These are phyloP conservation scores for Semnornis frantzii DNA, from an alignment of 2,113 vertebrate genomes.

Conservation along the genomic window DNA sequence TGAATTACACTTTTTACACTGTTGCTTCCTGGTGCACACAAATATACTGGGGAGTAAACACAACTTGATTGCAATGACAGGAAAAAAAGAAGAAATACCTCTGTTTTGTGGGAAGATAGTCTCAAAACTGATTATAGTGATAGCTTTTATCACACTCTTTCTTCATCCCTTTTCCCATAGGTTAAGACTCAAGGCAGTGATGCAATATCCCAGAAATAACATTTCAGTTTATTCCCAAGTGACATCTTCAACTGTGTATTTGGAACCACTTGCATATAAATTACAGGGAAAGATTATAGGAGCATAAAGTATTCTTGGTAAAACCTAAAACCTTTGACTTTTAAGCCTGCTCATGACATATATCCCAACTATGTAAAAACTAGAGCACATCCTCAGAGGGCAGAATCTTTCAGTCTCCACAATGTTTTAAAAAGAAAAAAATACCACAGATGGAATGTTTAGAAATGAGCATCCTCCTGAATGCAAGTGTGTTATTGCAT, in stretches of 20 bases:
- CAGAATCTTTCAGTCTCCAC: conserved; percentile 21
- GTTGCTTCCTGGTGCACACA: not conserved
- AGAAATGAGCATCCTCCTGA: conserved; percentile 1
- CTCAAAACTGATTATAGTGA: conserved; percentile 20
- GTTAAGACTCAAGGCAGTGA: conserved; percentile 28
- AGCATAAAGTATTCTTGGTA: conserved; percentile 23
- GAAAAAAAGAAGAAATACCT: not conserved
- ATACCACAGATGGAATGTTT: not conserved
- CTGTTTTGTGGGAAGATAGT: not conserved
- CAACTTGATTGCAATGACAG: not conserved
- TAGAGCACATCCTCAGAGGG: conserved; percentile 51
- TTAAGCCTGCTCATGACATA: conserved; percentile 40
- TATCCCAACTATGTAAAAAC: not conserved
- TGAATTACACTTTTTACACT: not conserved
- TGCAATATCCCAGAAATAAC: conserved; percentile 39
- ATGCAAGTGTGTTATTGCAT: not conserved
- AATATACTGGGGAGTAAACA: not conserved
- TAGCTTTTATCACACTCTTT: conserved; percentile 14
- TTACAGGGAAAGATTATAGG: conserved; percentile 31
- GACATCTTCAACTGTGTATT: not conserved
- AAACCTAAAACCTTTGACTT: conserved; percentile 61
- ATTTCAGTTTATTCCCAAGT: conserved; percentile 20
- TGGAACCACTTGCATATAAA: conserved; percentile 48
- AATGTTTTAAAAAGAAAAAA: conserved; percentile 35
- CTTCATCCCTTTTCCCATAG: conserved; percentile 19